These are phyloP conservation scores for Leucoraja erinaceus DNA, from an alignment of 2,113 vertebrate genomes.

Conservation along the genomic window DNA sequence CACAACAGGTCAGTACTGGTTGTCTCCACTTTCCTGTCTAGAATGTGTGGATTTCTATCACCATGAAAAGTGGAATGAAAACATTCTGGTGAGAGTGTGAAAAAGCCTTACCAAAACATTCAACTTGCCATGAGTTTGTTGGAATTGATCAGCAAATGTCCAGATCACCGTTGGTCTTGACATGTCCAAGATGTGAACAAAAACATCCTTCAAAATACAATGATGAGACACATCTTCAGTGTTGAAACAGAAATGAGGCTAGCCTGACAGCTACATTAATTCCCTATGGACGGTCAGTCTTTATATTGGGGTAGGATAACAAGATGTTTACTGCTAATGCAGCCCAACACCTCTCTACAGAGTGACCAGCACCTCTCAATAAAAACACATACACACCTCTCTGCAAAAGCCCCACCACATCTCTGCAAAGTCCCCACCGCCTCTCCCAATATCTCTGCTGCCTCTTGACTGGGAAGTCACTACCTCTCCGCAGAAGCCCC, in stretches of 20 bases:
- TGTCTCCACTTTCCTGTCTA: not conserved
- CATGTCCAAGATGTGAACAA: conserved; percentile 70
- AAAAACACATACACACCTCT: too few species aligned
- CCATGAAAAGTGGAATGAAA: not conserved
- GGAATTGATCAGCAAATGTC: conserved; percentile 69
- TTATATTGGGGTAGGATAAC: not conserved
- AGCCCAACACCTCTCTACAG: not conserved
- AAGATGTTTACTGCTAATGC: not conserved
- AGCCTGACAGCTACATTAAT: not conserved
- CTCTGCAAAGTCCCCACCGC: too few species aligned
- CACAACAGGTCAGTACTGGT: not conserved
- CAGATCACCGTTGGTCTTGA: conserved; percentile 66
- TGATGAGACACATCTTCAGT: not conserved
- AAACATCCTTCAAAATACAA: conserved; percentile 57
- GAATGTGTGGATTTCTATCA: not conserved
- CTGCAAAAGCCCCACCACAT: too few species aligned
- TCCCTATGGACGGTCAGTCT: not conserved
- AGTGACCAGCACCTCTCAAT: not conserved
- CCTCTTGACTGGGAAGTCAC: too few species aligned
- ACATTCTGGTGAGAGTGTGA: not conserved
- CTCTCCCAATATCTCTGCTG: too few species aligned
- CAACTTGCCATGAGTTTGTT: conserved; percentile 53
- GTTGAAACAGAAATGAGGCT: not conserved
- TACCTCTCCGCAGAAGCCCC: too few species aligned
- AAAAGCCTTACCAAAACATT: conserved; percentile 62